Evolutionary conservation across 2,113 vertebrate species (phyloP), one percentile per base, ranked within the genome.

Genomic region (Mobula birostris): DNA sequence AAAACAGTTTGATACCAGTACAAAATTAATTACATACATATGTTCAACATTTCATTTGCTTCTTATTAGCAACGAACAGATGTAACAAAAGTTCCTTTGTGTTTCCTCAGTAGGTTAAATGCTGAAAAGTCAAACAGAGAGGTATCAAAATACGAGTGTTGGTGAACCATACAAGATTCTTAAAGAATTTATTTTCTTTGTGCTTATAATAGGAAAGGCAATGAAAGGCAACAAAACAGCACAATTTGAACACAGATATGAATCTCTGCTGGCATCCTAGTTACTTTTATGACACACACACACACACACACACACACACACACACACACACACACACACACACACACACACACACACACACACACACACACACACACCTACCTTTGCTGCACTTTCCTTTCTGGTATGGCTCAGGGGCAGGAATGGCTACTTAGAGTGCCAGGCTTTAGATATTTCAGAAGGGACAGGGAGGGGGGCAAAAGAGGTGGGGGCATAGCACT

Each of bases 41-140:
- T 93, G 91, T 93, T 76, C 91, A 74, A 9, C 70, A 93, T 93
- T 93, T 93, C 40, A 76, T 74, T 70, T 93, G 91, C 70, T 93
- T 93, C 91, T 93, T 93, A 93, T 93, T 93, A 93, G 74, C 68
- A 93, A 74, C 56, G 40, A 93, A 93, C 91, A 93, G 91, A 68
- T 93, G 91, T 93, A 70, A 93, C 91, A 93, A 93, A 93, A 74
- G 91, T 93, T 72, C 90, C 32, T 92, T 92, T 92, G 90, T 92
- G 66, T 92, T 93, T 93, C 70, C 24, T 56, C 70, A 76, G 91
- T 56, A 48, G 70, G 70, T 74, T 93, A 74, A 93, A 93, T 93
- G 70, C 68, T 93, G 68, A 93, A 76, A 93, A 93, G 91, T 68
- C 91, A 93, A 93, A 74, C 91, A 93, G 21, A 48, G 48, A 40